Evolutionary conservation across 2,888 invertebrate species (phyloP).

Genomic region (Smittia aterrima): DNA sequence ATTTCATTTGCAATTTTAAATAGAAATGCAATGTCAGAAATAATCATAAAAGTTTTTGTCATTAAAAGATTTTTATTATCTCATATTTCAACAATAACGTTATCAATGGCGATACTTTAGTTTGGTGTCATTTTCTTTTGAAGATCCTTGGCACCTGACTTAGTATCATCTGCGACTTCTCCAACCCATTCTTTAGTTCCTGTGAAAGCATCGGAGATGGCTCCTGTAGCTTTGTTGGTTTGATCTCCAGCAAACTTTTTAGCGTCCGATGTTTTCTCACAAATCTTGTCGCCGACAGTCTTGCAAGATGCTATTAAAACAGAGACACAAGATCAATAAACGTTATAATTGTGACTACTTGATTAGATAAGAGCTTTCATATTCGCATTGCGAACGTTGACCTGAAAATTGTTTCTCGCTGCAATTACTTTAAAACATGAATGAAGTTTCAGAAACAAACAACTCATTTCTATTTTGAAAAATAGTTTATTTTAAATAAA

Average conservation of each 20-base stretch:
- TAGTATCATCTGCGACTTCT: slow-evolving; percentile 47
- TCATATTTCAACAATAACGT: no score
- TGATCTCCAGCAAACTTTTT: slow-evolving; percentile 64
- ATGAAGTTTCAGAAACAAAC: neutral
- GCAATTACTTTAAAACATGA: neutral
- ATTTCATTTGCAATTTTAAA: no score
- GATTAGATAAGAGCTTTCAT: no score
- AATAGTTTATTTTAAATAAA: no score
- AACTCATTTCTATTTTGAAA: neutral
- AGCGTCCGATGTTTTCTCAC: slow-evolving; percentile 62
- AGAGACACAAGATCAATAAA: no score
- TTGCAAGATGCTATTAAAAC: slow-evolving; percentile 63
- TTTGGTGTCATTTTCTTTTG: no score
- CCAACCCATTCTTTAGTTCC: slow-evolving; percentile 57
- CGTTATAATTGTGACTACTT: no score
- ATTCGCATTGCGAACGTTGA: no score
- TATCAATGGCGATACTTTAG: no score
- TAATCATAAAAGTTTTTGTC: no score
- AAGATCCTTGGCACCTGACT: neutral
- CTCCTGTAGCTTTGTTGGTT: slow-evolving; percentile 62
- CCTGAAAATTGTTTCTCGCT: neutral
- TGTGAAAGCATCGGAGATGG: slow-evolving; percentile 59
- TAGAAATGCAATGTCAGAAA: no score
- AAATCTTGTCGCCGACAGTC: slow-evolving; percentile 68
- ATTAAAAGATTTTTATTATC: no score